A percentile compares a stretch with the other conserved stretches of the same genome.
These are phyloP conservation scores for Petrosia ficiformis DNA, from an alignment of 37 sponge, comb jelly and placozoan genomes.

Conservation along the genomic window DNA sequence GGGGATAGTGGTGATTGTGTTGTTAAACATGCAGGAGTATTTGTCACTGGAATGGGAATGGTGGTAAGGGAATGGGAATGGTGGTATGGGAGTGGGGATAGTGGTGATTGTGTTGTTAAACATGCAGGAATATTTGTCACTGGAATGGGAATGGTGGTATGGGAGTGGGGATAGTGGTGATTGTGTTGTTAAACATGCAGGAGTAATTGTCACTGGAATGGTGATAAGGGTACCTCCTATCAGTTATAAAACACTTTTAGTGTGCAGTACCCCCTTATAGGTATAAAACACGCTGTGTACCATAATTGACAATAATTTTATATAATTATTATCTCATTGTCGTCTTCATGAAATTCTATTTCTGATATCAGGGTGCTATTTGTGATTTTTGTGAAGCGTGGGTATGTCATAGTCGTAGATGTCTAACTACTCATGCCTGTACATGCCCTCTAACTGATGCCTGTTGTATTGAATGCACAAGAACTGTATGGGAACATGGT, in stretches of 20 bases:
- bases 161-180: no score
- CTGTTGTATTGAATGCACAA: constrained; percentile 83
- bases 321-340: neutral
- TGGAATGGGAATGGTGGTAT: constrained; percentile 89
- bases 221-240: constrained; percentile 84
- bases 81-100: no score
- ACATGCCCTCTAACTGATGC: constrained; percentile 88
- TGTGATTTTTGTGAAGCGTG: constrained; percentile 99
- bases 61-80: no score
- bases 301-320: neutral
- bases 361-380: constrained; percentile 84
- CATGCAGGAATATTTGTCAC: constrained; percentile 77
- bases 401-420: constrained; percentile 96
- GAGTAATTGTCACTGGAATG: constrained; percentile 81
- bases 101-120: constrained; percentile 96
- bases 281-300: no score
- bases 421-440: constrained; percentile 96
- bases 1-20: constrained; percentile 98
- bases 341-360: neutral
- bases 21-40: constrained; percentile 82
- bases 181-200: constrained; percentile 92
- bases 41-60: constrained; percentile 84
- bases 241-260: no score
- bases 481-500: constrained; percentile 97
- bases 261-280: no score